These are phyloP conservation scores for Leucophenga montana DNA, from an alignment of 2,888 invertebrate species.

Conservation along the genomic window DNA sequence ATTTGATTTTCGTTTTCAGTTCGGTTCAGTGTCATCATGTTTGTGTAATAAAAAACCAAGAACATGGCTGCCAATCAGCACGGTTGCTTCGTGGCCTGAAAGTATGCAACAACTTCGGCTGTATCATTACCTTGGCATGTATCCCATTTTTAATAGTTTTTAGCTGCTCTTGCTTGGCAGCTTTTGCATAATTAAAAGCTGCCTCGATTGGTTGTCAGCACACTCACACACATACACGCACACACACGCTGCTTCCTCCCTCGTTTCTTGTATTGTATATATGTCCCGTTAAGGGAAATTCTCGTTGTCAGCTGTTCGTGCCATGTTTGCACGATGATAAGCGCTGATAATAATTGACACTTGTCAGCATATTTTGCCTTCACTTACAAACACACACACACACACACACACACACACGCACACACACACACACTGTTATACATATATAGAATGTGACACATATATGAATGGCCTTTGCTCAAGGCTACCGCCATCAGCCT, in stretches of 20 bases:
- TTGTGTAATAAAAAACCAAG: constrained; percentile 1
- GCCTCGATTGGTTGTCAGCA: constrained; percentile 6
- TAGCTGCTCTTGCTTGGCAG: constrained; percentile 1
- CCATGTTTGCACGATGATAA: constrained; percentile 43
- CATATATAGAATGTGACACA: not conserved
- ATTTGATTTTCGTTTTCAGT: no score
- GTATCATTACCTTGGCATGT: not conserved
- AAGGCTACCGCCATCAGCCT: constrained; percentile 12
- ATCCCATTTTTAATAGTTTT: not conserved
- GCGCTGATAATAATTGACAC: constrained; percentile 47
- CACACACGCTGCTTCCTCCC: not conserved
- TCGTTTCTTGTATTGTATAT: not conserved
- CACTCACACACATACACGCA: not conserved
- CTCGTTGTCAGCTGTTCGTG: constrained; percentile 49
- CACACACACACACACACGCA: constrained; percentile 23
- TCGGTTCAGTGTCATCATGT: not conserved
- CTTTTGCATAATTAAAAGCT: constrained; percentile 13
- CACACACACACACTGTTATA: not conserved
- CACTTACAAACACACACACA: constrained; percentile 13
- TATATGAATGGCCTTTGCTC: constrained; percentile 7
- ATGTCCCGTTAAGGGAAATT: constrained; percentile 26
- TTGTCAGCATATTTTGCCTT: constrained; percentile 45
- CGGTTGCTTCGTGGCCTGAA: no score
- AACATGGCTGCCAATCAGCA: not conserved
- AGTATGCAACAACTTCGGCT: no score